A percentile compares a stretch with the other conserved stretches of the same genome.
phyloP scores from a whole-genome alignment of 2,113 vertebrate species.

The Casuarius casuarius region DNA sequence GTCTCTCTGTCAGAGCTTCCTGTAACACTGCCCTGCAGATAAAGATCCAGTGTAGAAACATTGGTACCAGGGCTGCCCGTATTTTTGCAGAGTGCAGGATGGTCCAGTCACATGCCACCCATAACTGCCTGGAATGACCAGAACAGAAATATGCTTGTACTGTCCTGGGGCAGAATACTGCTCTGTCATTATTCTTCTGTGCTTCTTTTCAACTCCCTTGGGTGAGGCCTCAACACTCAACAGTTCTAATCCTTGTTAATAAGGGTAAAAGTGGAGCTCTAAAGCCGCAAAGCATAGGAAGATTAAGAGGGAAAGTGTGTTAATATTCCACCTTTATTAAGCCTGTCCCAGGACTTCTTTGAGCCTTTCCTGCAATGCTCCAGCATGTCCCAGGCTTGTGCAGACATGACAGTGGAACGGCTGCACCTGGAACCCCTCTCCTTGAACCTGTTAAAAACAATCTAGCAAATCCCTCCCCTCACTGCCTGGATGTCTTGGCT shows the following conservation, averaged over 20 bases:
- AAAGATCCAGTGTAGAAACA: background rate
- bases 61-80: background rate
- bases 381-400: no score
- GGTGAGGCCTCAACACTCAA: background rate
- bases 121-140: rapidly evolving
- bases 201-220: background rate
- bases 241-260: background rate
- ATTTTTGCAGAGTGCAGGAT: background rate
- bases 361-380: background rate
- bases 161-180: background rate
- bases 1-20: background rate
- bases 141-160: background rate
- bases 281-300: background rate
- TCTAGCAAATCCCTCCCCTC: no score
- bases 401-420: no score
- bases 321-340: background rate
- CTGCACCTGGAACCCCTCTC: no score
- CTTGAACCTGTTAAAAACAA: no score
- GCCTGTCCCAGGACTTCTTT: background rate
- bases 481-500: background rate
- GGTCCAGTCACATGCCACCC: background rate
- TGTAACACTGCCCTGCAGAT: background rate
- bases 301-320: background rate
- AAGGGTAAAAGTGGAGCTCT: background rate
- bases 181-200: background rate